Evolutionary conservation across 2,113 vertebrate genomes (phyloP).

Genomic region (Lamprologus speciosus): DNA sequence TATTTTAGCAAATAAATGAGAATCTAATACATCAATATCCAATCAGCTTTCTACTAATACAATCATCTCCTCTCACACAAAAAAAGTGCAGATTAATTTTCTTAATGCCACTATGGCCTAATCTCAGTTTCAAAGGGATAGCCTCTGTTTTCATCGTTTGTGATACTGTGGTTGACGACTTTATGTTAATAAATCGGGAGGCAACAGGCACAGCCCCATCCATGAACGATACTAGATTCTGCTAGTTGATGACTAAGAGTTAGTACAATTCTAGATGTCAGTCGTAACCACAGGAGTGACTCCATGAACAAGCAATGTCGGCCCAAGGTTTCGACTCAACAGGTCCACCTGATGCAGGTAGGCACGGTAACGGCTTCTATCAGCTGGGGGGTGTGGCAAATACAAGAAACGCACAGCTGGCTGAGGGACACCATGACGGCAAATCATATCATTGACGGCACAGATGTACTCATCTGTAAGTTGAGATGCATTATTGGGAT

Average conservation of each 20-base stretch:
- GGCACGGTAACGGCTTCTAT: conserved; percentile 47
- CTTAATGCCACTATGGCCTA: not conserved
- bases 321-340: conserved; percentile 77
- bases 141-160: not conserved
- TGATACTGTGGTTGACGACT: not conserved
- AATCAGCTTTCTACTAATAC: not conserved
- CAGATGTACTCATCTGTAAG: conserved; percentile 67
- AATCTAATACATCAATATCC: not conserved
- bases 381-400: conserved; percentile 75
- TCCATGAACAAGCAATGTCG: conserved; percentile 81
- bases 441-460: conserved; percentile 57
- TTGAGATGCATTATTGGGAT: conserved; percentile 51
- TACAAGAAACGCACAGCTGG: conserved; percentile 79
- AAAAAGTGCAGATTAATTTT: not conserved
- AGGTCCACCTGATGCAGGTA: conserved; percentile 80
- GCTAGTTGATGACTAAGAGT: not conserved
- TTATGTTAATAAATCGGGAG: not conserved
- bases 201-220: not conserved
- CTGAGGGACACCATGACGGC: conserved; percentile 8
- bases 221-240: not conserved
- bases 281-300: conserved; percentile 81
- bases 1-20: not conserved
- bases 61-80: not conserved
- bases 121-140: not conserved
- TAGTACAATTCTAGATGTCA: conserved; percentile 64